These are phyloP conservation scores for Laothoe populi DNA, from an alignment of 2,888 invertebrate genomes.

Conservation along the genomic window DNA sequence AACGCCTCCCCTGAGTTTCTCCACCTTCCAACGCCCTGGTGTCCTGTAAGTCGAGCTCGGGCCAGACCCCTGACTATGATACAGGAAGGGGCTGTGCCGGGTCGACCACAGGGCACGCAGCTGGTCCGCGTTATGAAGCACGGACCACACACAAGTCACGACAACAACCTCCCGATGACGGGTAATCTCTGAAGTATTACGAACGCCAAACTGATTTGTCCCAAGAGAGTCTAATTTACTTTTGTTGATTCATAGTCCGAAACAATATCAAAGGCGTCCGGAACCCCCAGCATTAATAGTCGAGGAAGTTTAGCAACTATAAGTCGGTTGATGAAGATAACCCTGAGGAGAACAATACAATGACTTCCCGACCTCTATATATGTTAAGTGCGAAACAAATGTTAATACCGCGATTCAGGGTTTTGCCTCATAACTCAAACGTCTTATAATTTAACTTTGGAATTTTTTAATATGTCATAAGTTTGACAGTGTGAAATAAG, in stretches of 20 bases:
- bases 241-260: no score
- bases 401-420: slow-evolving; percentile 15
- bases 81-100: not conserved
- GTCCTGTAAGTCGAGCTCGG: slow-evolving; percentile 2
- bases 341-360: not conserved
- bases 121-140: not conserved
- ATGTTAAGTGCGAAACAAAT: not conserved
- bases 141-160: slow-evolving; percentile 2
- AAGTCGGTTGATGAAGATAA: slow-evolving; percentile 10
- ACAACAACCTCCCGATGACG: slow-evolving; percentile 6
- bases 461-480: not conserved
- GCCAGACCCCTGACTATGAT: not conserved
- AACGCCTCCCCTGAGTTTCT: slow-evolving; percentile 14
- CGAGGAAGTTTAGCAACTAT: not conserved
- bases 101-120: slow-evolving; percentile 4
- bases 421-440: not conserved
- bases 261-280: no score
- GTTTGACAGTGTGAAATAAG: not conserved
- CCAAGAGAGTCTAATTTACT: not conserved
- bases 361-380: not conserved
- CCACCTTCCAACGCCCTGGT: slow-evolving; percentile 4
- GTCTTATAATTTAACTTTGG: not conserved
- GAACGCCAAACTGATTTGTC: not conserved
- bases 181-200: slow-evolving; percentile 11
- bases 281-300: not conserved